Evolutionary conservation across 2,888 invertebrate species (phyloP), one percentile per base, ranked within the genome.

Genomic region (Anthoptus insignis): DNA sequence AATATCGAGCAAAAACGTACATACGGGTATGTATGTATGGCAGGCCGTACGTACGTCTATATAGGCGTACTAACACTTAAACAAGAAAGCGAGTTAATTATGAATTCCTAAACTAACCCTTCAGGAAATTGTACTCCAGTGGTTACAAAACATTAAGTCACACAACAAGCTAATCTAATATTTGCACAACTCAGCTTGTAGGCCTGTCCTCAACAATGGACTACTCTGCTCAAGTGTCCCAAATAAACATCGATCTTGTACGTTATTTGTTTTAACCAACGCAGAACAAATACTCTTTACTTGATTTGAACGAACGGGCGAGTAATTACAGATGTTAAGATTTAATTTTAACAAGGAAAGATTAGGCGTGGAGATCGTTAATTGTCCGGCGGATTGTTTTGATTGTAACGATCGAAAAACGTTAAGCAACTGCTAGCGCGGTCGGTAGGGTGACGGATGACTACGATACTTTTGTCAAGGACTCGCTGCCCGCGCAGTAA

Each of bases 231-330:
- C 63, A 65, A 66, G 65, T 66, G 68, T 66, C 65, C 59, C 65
- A 37, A 69, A 63, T 63, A 67, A 69, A 65, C 59, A 61, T 61
- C 54, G 65, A 69, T 69, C 65, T 65, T 64, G 65, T 45, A 57
- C 66, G 65, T 53, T 67, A 67, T 69, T 69, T 69, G 65, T 67
- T 65, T 59, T 61, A 66, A 65, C 61, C 59, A 34, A 50, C 45
- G 59, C 59, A 52, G n/a, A 45, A 63, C 60, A 68, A 68, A 64
- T 53, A 68, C 57, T 45, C 56, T 59, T 60, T 52, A 53, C 59
- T 58, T 50, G 13, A 53, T 16, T 19, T 8, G 16, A 0, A 14
- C 9, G 54, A 29, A 61, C 60, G 53, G 27, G 60, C 60, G 52
- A 5, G 14, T 1, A 50, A 50, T 13, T 52, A 32, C n/a, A n/a